These are phyloP conservation scores for Entosphenus tridentatus DNA, from an alignment of 2,113 vertebrate genomes.

Conservation along the genomic window DNA sequence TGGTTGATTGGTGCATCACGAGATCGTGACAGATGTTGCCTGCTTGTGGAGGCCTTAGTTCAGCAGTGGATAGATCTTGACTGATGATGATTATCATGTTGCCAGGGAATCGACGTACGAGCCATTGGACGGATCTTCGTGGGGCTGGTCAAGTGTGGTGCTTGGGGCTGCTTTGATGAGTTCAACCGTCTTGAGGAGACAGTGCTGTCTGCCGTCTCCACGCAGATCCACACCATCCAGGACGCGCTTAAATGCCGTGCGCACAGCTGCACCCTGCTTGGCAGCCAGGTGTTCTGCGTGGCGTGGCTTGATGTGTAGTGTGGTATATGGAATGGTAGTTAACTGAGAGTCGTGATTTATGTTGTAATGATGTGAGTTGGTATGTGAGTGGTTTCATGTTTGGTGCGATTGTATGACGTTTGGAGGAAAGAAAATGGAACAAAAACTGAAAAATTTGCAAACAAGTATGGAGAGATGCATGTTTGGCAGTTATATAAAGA, in stretches of 20 bases:
- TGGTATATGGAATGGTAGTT: not conserved
- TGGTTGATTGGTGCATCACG: too few species aligned
- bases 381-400: too few species aligned
- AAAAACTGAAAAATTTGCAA: too few species aligned
- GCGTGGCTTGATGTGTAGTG: not conserved
- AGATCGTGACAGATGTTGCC: too few species aligned
- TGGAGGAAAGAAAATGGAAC: too few species aligned
- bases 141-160: conserved; percentile 79
- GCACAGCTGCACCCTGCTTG: not conserved
- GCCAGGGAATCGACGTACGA: conserved; percentile 83
- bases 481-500: too few species aligned
- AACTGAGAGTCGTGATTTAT: too few species aligned
- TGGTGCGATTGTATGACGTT: too few species aligned
- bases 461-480: too few species aligned
- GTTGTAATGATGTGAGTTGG: too few species aligned
- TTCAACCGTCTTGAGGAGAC: conserved; percentile 87
- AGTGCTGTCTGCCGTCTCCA: conserved; percentile 79
- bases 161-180: conserved; percentile 95
- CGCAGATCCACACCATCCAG: conserved; percentile 94
- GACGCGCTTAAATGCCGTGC: conserved; percentile 66
- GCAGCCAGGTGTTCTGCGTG: not conserved
- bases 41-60: too few species aligned
- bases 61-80: too few species aligned
- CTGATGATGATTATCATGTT: conserved; percentile 10
- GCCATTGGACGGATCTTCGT: conserved; percentile 97